Evolutionary conservation across 30 jellyfish, hydroid and myxozoan species (phyloP), one percentile per base, ranked within the genome.

Genomic region (Aurelia aurita): DNA sequence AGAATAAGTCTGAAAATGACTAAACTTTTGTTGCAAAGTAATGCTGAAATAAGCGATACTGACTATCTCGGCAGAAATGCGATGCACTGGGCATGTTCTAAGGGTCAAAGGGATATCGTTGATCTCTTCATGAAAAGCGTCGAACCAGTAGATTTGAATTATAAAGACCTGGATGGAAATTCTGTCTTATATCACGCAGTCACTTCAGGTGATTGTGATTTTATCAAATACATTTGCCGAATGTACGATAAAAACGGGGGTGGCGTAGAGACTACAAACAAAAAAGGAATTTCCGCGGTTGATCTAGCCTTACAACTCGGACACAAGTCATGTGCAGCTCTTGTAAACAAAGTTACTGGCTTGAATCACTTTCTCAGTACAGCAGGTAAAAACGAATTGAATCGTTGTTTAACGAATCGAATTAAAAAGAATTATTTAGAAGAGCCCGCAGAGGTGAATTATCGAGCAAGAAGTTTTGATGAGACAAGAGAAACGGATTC

Each of bases 301-400:
- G 88, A 77, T 46, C 51, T 77, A 55, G 88, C 88, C 63, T 77
- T 77, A 77, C 62, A 77, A 43, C 88, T 77, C 79, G 88, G 88
- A 63, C 88, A 77, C 88, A 77, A 63, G 49, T 77, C 88, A 43
- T 77, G 88, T 77, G 88, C 88, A 2, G 88, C 65, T 5, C 32
- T 59, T 31, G 88, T 77, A 77, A 77, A 77, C 79, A 77, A 59
- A 77, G 88, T 62, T 15, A 59, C 88, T 9, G 88, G 88, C 45
- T 46, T 34, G 32, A 60, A 51, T 31, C 88, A 47, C 18, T 19
- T 27, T 12, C 45, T 77, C n/a, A 22, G 45, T 46, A 26, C 78
- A 19, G 71, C 78, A 77, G 88, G 88, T 77, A 15, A 60, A n/a
- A 67, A 43, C 44, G 88, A 77, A 15, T 6, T 34, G 43, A 77